phyloP scores from a whole-genome alignment of 2,113 vertebrate genomes.

The Misgurnus anguillicaudatus region DNA sequence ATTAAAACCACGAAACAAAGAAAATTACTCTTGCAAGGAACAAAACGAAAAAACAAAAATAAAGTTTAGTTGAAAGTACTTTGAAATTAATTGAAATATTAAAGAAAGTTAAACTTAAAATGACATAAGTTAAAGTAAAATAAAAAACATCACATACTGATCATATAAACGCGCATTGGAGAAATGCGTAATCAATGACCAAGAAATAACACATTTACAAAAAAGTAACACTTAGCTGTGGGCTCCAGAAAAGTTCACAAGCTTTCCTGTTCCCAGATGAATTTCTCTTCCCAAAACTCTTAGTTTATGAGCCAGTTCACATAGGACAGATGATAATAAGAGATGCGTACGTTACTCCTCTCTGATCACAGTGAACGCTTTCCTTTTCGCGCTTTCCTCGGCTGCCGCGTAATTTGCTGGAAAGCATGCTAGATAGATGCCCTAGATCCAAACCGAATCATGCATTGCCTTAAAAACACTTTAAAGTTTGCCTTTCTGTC shows the following conservation, averaged over 20 bases:
- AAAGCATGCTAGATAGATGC: conserved; percentile 27
- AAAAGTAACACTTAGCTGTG: conserved; percentile 1
- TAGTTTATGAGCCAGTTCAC: conserved; percentile 4
- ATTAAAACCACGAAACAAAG: too few species aligned
- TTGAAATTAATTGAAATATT: background rate
- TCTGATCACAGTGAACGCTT: conserved; percentile 32
- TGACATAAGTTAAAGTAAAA: background rate
- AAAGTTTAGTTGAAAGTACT: conserved; percentile 17
- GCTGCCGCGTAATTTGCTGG: conserved; percentile 26
- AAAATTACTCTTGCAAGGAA: too few species aligned
- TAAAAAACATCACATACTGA: too few species aligned
- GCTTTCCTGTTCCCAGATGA: conserved; percentile 25
- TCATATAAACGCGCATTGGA: too few species aligned
- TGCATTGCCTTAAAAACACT: conserved; percentile 17
- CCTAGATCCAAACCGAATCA: conserved; percentile 32
- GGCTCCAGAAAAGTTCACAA: conserved; percentile 16
- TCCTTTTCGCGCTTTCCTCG: conserved; percentile 18
- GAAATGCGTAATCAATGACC: background rate
- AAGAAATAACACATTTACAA: background rate
- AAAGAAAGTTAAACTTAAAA: background rate
- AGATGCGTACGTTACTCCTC: conserved; percentile 9
- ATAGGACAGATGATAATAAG: background rate
- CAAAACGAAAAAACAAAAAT: too few species aligned
- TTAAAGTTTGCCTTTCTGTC: conserved; percentile 28
- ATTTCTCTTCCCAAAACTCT: conserved; percentile 23